phyloP scores from a whole-genome alignment of 2,888 invertebrate species.

The Dicyrtoma fusca region DNA sequence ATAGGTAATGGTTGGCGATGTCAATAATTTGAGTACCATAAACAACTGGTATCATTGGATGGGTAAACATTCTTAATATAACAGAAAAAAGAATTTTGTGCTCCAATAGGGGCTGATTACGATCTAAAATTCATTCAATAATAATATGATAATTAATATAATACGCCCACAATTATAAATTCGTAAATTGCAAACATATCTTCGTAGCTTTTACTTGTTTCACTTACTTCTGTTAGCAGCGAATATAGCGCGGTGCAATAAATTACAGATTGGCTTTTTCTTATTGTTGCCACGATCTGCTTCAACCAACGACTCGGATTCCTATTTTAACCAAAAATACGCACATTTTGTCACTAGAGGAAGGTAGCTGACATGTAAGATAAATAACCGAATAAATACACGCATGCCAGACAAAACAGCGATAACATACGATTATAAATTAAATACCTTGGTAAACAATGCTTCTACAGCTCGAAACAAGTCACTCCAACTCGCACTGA shows the following conservation, averaged over 20 bases:
- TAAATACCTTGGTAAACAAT: neutral
- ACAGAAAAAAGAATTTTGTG: neutral
- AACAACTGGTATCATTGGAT: neutral
- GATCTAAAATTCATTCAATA: neutral
- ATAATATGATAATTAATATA: neutral
- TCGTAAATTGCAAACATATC: too few species aligned
- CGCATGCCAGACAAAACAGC: too few species aligned
- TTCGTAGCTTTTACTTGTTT: neutral
- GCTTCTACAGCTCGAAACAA: neutral
- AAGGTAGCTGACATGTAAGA: too few species aligned
- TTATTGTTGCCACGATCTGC: neutral
- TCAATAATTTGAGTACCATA: neutral
- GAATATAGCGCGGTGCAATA: slow-evolving; percentile 1
- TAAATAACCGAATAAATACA: too few species aligned
- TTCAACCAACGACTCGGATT: neutral
- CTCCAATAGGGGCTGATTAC: neutral
- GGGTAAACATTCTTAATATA: neutral
- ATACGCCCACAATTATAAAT: neutral
- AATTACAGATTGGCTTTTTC: neutral
- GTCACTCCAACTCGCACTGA: neutral
- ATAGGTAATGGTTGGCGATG: neutral
- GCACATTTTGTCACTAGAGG: too few species aligned
- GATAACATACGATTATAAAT: too few species aligned
- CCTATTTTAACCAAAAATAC: neutral
- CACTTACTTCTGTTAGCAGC: slow-evolving; percentile 15